Evolutionary conservation across 2,113 vertebrate species (phyloP), one percentile per base, ranked within the genome.

Genomic region (Cynopterus brachyotis): DNA sequence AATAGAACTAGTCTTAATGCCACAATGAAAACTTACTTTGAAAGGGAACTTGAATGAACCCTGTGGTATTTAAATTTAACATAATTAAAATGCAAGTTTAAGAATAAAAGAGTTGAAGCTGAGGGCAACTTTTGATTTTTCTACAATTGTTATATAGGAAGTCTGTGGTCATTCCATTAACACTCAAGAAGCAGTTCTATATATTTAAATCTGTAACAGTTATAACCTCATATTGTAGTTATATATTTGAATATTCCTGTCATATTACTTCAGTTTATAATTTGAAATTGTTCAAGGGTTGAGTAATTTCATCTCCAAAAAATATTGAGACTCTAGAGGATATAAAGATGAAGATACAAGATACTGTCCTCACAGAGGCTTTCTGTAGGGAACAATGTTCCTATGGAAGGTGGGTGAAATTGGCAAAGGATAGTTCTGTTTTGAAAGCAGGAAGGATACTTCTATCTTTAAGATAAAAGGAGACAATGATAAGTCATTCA

Each of bases 81-180:
- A 40, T 57, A 28, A 50, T 88, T 9, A 85, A 88, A 93, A 47
- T 59, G 53, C 17, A 86, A 47, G 4, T 67, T 92, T 91, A 81
- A 90, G n/a, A 78, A 55, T 50, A 37, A 94, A 81, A 66, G 64
- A 67, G 9, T 85, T 84, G 62, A 67, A 92, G 42, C 32, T 87
- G 78, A 93, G 50, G 37, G 30, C 45, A 70, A 83, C 57, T 82
- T 85, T 95, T 28, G 37, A 13, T 55, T 97, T 92, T 95, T 78
- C 62, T 92, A 30, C 12, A 89, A 8, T 26, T 85, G 6, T 62
- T 90, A 5, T 57, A 57, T 57, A 57, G 50, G 59, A 94, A 67
- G 30, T 85, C 35, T 82, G 2, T 80, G 55, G 40, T 80, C 53
- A 73, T 75, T 37, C 28, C 19, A 15, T 72, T 76, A 70, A 92